Percentiles rank a stretch among this genome's conserved stretches.
These are phyloP conservation scores for Helostoma temminkii DNA, from an alignment of 2,797 vertebrate species.

Conservation along the genomic window DNA sequence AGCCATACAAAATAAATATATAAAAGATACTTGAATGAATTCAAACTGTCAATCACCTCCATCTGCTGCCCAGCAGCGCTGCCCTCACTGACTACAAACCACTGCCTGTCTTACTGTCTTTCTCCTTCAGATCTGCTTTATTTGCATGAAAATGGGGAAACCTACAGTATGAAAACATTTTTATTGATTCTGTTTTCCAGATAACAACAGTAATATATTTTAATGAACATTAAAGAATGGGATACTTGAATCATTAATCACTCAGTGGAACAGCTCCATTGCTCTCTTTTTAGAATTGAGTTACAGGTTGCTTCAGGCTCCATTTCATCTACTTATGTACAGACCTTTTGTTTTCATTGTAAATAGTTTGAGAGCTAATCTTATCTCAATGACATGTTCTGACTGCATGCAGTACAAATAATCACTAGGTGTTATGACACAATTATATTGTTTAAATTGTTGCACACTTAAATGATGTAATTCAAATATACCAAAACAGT, in stretches of 20 bases:
- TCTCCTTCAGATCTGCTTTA: constrained; percentile 6
- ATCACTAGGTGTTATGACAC: no score
- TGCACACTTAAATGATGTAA: no score
- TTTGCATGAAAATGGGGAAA: constrained; percentile 12
- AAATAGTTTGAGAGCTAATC: not conserved
- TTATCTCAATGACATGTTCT: not conserved
- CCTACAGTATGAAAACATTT: not conserved
- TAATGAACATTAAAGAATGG: not conserved
- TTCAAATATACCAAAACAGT: no score
- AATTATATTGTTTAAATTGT: no score
- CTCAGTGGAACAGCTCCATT: not conserved
- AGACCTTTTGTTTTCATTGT: not conserved
- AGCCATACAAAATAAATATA: not conserved
- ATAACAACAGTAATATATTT: no score
- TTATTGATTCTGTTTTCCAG: not conserved
- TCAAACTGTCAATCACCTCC: constrained; percentile 19
- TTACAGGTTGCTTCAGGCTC: not conserved
- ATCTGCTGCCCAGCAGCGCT: constrained; percentile 4
- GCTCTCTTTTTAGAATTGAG: not conserved
- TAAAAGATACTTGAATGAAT: not conserved
- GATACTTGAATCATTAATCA: not conserved
- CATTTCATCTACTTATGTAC: not conserved
- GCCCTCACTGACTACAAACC: constrained; percentile 33
- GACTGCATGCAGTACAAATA: no score
- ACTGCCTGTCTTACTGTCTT: not conserved